Conservation (phyloP, 2,113 vertebrate genomes). For the Xenopus laevis region DNA sequence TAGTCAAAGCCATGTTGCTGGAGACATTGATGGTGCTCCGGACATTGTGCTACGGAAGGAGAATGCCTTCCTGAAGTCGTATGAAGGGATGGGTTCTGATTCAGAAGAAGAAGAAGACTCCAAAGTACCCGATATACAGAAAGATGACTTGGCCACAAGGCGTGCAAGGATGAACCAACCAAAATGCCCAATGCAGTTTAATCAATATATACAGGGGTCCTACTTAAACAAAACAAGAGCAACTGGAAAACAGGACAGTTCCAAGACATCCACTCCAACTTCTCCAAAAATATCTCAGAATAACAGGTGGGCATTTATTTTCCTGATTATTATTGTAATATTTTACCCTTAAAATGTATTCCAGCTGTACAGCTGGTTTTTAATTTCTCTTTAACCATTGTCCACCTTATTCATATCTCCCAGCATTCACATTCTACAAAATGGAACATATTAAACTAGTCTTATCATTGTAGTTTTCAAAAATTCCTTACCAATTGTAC, state of each 20-base stretch:
- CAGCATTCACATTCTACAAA: too few species aligned
- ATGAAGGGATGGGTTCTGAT: conserved; percentile 56
- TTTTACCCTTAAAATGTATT: too few species aligned
- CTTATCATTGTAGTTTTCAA: too few species aligned
- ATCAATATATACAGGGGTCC: conserved; percentile 69
- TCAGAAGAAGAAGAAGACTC: conserved; percentile 63
- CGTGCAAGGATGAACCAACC: conserved; percentile 70
- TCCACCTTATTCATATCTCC: too few species aligned
- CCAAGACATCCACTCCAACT: conserved; percentile 59
- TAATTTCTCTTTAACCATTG: too few species aligned
- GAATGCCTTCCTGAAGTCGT: conserved; percentile 72
- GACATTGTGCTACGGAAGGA: conserved; percentile 81
- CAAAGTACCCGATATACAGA: conserved; percentile 81
- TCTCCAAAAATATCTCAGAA: background rate
- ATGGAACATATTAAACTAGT: too few species aligned
- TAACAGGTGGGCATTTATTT: conserved; percentile 62
- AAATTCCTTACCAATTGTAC: too few species aligned
- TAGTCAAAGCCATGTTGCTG: conserved; percentile 59
- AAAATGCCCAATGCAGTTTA: conserved; percentile 64
- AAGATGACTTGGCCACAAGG: conserved; percentile 86
- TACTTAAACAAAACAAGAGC: conserved; percentile 69
- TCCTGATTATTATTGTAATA: background rate
- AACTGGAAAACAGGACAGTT: conserved; percentile 63
- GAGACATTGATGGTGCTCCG: conserved; percentile 56
- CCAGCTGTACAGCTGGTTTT: too few species aligned